Conservation (phyloP, 2,113 vertebrate species). For the Stigmatopora argus region DNA sequence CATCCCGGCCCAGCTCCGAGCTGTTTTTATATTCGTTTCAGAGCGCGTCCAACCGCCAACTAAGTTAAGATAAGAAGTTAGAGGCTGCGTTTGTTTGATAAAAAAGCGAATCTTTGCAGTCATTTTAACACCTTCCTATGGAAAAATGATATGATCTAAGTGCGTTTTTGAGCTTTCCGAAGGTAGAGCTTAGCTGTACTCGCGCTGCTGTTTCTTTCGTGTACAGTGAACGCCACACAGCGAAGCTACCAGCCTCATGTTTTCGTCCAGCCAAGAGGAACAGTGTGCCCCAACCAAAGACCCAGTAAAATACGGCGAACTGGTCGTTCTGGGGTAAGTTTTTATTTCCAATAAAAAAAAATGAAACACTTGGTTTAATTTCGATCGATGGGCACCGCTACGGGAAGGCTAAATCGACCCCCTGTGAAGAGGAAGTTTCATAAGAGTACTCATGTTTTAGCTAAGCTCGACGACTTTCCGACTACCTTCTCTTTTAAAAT, state of each 20-base stretch:
- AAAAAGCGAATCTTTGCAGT: conserved; percentile 3
- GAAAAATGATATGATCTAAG: conserved; percentile 44
- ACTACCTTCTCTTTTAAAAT: background rate
- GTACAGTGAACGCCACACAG: conserved; percentile 43
- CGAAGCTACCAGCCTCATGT: conserved; percentile 77
- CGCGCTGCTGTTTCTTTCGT: conserved; percentile 29
- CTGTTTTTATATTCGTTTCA: conserved; percentile 70
- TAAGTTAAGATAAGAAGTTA: conserved; percentile 63
- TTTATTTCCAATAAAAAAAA: background rate
- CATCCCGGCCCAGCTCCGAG: conserved; percentile 59
- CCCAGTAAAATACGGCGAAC: conserved; percentile 90
- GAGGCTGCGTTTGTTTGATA: conserved; percentile 21
- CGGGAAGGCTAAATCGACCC: background rate
- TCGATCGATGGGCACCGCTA: background rate
- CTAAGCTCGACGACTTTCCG: conserved; percentile 5
- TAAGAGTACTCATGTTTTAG: background rate
- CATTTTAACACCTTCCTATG: background rate
- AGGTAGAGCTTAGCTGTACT: conserved; percentile 33
- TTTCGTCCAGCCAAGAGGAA: conserved; percentile 87
- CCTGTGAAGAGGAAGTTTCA: conserved; percentile 36
- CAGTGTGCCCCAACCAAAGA: conserved; percentile 88
- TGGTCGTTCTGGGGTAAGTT: conserved; percentile 91
- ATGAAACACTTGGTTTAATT: background rate
- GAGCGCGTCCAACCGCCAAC: conserved; percentile 61
- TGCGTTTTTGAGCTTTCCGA: conserved; percentile 38